A percentile compares a stretch with the other conserved stretches of the same genome.
Conservation (phyloP, 2,113 vertebrate genomes). For the Solea solea region DNA sequence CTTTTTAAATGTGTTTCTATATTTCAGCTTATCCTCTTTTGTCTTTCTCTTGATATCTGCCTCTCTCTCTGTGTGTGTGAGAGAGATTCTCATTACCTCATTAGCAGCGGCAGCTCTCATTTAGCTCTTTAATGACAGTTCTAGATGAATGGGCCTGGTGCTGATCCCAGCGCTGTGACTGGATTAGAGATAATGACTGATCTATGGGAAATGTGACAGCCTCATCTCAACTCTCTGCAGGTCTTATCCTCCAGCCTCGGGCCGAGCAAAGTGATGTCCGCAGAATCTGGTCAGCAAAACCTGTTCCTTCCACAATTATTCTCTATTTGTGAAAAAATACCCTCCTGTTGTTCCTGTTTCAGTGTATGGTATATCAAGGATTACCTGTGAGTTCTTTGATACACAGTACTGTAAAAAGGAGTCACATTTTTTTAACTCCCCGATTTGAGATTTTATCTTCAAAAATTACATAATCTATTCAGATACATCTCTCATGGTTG, state of each 20-base stretch:
- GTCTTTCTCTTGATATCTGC: conserved; percentile 4
- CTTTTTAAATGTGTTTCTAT: conserved; percentile 23
- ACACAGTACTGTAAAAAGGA: too few species aligned
- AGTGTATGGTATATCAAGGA: not conserved
- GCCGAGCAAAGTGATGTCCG: conserved; percentile 63
- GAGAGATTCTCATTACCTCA: conserved; percentile 79
- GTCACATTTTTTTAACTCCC: not conserved
- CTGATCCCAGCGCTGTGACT: conserved; percentile 79
- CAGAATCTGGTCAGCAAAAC: conserved; percentile 38
- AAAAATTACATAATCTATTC: not conserved
- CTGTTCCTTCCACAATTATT: conserved; percentile 32
- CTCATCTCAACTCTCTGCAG: conserved; percentile 82
- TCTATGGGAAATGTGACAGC: conserved; percentile 80
- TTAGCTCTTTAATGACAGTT: conserved; percentile 80
- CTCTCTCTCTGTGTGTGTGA: conserved; percentile 1
- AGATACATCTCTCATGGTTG: not conserved
- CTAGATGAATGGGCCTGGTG: conserved; percentile 79
- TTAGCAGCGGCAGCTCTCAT: conserved; percentile 80
- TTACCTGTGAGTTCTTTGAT: not conserved
- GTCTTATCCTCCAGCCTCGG: conserved; percentile 74
- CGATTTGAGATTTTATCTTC: not conserved
- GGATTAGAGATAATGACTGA: conserved; percentile 83
- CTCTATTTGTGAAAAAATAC: not conserved
- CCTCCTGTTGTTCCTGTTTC: conserved; percentile 22
- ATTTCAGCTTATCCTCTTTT: conserved; percentile 8